phyloP scores from a whole-genome alignment of 2,888 invertebrate genomes.

The Emesis castigata region DNA sequence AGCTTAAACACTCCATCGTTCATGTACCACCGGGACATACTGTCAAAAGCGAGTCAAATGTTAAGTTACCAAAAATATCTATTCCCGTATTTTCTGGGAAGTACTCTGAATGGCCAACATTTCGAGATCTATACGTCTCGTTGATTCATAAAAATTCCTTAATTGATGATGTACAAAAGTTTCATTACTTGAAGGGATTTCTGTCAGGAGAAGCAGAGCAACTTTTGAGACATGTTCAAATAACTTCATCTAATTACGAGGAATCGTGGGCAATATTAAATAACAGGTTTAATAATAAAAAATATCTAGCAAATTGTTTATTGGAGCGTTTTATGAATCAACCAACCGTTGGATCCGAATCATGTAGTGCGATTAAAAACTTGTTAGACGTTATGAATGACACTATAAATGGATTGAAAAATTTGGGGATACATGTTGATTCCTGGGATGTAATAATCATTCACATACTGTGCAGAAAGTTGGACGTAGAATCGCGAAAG shows the following conservation, averaged over 20 bases:
- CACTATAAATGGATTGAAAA: not conserved
- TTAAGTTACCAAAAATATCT: slow-evolving; percentile 7
- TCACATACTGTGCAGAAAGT: not conserved
- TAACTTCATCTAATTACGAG: slow-evolving; percentile 50
- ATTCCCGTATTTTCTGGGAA: not conserved
- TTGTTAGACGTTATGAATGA: not conserved
- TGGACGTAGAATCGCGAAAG: not conserved
- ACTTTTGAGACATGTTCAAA: slow-evolving; percentile 42
- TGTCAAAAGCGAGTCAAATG: not conserved
- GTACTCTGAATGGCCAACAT: not conserved
- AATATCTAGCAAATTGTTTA: slow-evolving; percentile 46
- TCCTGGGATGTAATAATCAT: not conserved
- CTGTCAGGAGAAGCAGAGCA: slow-evolving; percentile 63
- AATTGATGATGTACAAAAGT: not conserved
- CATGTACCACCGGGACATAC: not conserved
- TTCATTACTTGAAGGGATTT: slow-evolving; percentile 55
- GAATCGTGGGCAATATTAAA: slow-evolving; percentile 53
- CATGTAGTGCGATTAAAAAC: not conserved
- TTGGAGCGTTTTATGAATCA: slow-evolving; percentile 30
- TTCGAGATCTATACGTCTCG: not conserved
- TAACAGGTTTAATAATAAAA: slow-evolving; percentile 57
- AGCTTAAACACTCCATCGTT: not conserved
- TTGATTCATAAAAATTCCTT: not conserved
- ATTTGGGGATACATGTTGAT: not conserved
- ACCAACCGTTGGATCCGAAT: not conserved